Evolutionary conservation across 2,797 vertebrate species (phyloP), one percentile per base, ranked within the genome.

Genomic region (Mormyrus proboscirostris): DNA sequence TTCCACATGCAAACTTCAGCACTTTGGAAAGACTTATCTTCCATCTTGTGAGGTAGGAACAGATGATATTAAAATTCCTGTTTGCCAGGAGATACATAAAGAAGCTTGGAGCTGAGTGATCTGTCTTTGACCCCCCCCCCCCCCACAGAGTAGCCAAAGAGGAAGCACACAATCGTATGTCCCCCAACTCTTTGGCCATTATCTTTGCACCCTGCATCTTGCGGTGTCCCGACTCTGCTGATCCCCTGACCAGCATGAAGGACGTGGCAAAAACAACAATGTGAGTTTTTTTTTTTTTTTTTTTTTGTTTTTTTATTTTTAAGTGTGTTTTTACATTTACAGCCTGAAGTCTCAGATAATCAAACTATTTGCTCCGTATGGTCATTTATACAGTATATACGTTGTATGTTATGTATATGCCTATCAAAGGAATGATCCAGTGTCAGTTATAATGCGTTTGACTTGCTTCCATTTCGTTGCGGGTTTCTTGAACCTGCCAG

Each of bases 241-340:
- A 99, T 93, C 99, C 99, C 0, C 93, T 99, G 86, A 97, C 97
- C 92, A 99, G 98, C 95, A 98, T 99, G 98, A 99, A 98, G 93
- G 98, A 99, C 0, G 97, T 99, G 0, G 97, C 98, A 91, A 99
- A 99, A 94, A 97, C 98, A 16, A 99, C 98, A 91, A 97, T 92
- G 99, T 99, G 94, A 97, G 98, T 93, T 88, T 49, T 14, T 38
- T 57, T 55, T 4, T 2, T 53, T 53, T 53, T 55, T 0, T 55
- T 19, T 4, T 3, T 41, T 3, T 41, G 0, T 41, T 41, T 41
- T 41, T 41, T 55, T 5, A 1, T 55, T 55, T 33, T 69, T 33
- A 1, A 5, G 29, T 33, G 12, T 73, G 29, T 12, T 73, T 73
- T 33, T 4, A 38, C 29, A 14, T 73, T 14, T 16, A 12, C 3